Evolutionary conservation across 2,888 invertebrate species (phyloP), one percentile per base, ranked within the genome.

Genomic region (Uloborus plumipes): DNA sequence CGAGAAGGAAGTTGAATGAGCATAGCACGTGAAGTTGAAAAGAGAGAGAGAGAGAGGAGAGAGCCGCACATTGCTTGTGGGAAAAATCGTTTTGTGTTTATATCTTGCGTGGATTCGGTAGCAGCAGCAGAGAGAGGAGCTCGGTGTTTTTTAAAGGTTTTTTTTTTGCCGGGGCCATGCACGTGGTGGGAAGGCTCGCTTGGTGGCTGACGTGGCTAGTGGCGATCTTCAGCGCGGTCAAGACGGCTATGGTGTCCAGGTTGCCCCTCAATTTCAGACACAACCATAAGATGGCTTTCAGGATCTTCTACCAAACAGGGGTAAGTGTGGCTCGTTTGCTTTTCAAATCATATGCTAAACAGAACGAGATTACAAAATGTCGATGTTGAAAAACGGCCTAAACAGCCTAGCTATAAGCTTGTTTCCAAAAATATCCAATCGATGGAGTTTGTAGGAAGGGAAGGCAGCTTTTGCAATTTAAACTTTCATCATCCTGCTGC

Each of bases 241-340:
- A 71, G 50, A 72, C 82, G 26, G 82, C 72, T 26, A 83, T 83
- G 82, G 82, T 83, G 20, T 76, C 82, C 55, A 75, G 82, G 69
- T 79, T 85, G 31, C 86, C 86, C 18, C 20, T 85, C 20, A 85
- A 85, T 71, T 85, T 85, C 67, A 71, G 83, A 66, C 84, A 86
- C 50, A 85, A 83, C 18, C 85, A 85, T 50, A 85, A 86, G 51
- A 77, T 80, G 18, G 84, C 85, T 14, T 86, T 85, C 78, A 71
- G 84, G 73, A 85, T 94, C 86, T 91, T 94, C 84, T 94, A 94
- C 89, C 94, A 93, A 90, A 91, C 91, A 83, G 93, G 93, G 92
- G 93, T 93, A 89, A 93, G 93, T 91, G 1, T 7, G 59, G 14
- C 7, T 53, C 6, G 16, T 53, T 16, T 53, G 3, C 3, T 53